Percentiles rank a stretch among this genome's conserved stretches.
Conservation (phyloP, 2,797 vertebrate genomes). For the Vultur gryphus region DNA sequence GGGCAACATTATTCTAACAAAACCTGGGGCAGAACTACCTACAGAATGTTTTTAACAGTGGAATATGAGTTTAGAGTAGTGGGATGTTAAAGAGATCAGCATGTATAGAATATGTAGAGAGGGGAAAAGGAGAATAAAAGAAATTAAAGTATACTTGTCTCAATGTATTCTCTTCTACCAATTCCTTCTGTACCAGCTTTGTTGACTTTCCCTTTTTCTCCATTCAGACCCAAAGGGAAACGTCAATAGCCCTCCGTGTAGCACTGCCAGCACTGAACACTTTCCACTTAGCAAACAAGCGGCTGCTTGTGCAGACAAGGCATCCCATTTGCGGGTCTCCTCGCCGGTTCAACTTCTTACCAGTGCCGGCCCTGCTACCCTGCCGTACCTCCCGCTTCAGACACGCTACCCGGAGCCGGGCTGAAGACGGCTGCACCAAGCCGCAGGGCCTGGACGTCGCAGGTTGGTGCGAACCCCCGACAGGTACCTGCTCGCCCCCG, state of each 20-base stretch:
- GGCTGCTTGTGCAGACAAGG: neutral
- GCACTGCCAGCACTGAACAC: neutral
- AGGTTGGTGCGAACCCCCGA: neutral
- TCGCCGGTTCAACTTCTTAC: neutral
- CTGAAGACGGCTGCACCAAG: neutral
- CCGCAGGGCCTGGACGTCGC: neutral
- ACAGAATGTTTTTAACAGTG: neutral
- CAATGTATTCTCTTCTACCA: neutral
- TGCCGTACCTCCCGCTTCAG: neutral
- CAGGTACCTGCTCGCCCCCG: neutral
- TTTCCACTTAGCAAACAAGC: neutral
- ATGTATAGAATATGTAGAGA: rapidly evolving
- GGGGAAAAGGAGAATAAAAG: neutral
- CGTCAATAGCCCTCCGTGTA: rapidly evolving
- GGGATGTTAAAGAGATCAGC: neutral
- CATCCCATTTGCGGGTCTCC: neutral
- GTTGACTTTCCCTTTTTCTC: neutral
- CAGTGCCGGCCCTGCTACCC: neutral
- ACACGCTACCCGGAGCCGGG: neutral
- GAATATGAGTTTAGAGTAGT: neutral
- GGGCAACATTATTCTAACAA: neutral
- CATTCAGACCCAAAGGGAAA: neutral
- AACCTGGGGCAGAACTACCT: neutral
- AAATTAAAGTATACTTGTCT: neutral
- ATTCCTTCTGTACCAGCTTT: neutral